A percentile compares a stretch with the other conserved stretches of the same genome.
Conservation (phyloP, 2,113 vertebrate genomes). For the Indri indri region DNA sequence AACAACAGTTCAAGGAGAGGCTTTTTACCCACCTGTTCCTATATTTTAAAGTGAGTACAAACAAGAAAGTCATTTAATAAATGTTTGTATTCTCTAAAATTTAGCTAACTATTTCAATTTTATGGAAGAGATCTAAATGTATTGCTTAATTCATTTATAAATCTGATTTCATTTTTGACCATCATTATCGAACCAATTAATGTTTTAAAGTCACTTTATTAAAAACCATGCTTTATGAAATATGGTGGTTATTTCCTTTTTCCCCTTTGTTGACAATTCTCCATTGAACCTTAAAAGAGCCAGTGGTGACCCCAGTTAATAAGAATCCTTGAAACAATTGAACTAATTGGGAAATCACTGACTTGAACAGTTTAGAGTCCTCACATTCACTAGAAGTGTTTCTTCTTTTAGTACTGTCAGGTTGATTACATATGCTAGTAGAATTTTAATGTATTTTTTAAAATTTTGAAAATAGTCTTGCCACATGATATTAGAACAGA, state of each 20-base stretch:
- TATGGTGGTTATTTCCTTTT: neutral
- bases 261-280: neutral
- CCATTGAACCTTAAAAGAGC: constrained; percentile 18
- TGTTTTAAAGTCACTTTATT: constrained; percentile 29
- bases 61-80: neutral
- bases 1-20: neutral
- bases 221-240: constrained; percentile 10
- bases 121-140: neutral
- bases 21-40: neutral
- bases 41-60: neutral
- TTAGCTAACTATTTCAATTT: neutral
- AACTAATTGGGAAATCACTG: neutral
- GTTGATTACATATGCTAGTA: neutral
- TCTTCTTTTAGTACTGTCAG: neutral
- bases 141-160: neutral
- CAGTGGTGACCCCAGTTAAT: neutral
- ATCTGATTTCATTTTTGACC: constrained; percentile 26
- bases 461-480: neutral
- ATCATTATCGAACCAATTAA: constrained; percentile 53
- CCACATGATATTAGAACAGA: neutral
- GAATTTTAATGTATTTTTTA: neutral
- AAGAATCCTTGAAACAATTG: constrained; percentile 36
- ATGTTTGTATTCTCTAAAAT: neutral
- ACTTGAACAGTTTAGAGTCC: neutral
- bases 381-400: neutral